Evolutionary conservation across 2,113 vertebrate genomes (phyloP).

Genomic region (Phalacrocorax aristotelis): DNA sequence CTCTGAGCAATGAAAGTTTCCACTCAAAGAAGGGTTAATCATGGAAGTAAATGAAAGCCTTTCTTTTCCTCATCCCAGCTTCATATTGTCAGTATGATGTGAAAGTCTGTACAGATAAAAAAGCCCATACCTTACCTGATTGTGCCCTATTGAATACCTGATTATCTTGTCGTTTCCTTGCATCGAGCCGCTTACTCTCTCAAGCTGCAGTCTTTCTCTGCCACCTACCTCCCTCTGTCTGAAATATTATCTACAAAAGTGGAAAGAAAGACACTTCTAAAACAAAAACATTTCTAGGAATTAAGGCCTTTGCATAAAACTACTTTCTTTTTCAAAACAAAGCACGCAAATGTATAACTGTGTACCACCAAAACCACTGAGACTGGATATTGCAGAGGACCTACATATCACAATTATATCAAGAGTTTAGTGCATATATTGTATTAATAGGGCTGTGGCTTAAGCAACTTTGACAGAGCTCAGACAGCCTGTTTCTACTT

Average conservation of each 20-base stretch:
- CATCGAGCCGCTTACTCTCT: background rate
- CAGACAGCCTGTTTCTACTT: background rate
- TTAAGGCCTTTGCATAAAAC: background rate
- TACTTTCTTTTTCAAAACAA: background rate
- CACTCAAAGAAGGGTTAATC: background rate
- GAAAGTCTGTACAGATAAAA: background rate
- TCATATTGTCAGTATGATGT: background rate
- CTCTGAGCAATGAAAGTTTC: background rate
- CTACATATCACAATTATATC: background rate
- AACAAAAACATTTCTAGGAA: background rate
- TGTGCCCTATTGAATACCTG: background rate
- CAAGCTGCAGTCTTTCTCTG: slow-evolving; percentile 50
- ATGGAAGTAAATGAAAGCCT: background rate
- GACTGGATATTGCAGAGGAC: background rate
- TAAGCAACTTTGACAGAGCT: background rate
- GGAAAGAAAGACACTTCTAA: background rate
- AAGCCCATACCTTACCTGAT: background rate
- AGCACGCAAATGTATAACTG: accelerated
- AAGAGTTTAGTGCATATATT: background rate
- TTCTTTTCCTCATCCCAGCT: background rate
- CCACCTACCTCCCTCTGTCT: slow-evolving; percentile 46
- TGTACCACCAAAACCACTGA: background rate
- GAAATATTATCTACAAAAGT: background rate
- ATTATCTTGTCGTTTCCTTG: background rate
- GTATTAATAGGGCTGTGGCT: background rate